phyloP scores from a whole-genome alignment of 1,140 invertebrate genomes.

The Drosophila orena region DNA sequence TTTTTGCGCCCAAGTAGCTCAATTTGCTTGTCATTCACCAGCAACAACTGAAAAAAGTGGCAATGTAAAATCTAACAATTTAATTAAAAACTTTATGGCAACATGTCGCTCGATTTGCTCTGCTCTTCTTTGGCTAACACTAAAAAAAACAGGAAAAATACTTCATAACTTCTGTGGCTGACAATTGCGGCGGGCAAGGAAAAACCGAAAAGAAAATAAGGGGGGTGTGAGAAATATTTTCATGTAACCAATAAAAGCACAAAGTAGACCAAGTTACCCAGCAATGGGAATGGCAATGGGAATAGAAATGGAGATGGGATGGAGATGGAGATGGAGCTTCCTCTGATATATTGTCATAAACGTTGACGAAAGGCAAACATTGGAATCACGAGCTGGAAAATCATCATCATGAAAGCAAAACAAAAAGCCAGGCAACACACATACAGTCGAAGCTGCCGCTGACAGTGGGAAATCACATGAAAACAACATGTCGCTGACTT shows the following conservation, averaged over 20 bases:
- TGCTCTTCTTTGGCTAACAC: slow-evolving; percentile 12
- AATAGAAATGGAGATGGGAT: slow-evolving; percentile 9
- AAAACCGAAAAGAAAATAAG: slow-evolving; percentile 28
- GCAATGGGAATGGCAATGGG: slow-evolving; percentile 6
- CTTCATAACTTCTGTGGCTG: slow-evolving; percentile 77
- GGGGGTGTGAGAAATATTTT: slow-evolving; percentile 63
- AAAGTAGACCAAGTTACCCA: slow-evolving; percentile 51
- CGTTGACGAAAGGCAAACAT: slow-evolving; percentile 80
- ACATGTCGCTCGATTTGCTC: slow-evolving; percentile 57
- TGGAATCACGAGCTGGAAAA: slow-evolving; percentile 75
- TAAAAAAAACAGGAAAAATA: slow-evolving; percentile 50
- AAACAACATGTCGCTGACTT: slow-evolving; percentile 80
- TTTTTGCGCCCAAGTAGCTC: slow-evolving; percentile 29
- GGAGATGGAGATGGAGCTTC: slow-evolving; percentile 26
- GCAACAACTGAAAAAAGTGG: slow-evolving; percentile 43
- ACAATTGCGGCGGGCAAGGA: slow-evolving; percentile 64
- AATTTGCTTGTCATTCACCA: slow-evolving; percentile 47
- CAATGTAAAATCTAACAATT: slow-evolving; percentile 77
- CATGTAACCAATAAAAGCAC: slow-evolving; percentile 80
- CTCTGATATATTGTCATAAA: slow-evolving; percentile 76
- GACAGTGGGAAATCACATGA: slow-evolving; percentile 74
- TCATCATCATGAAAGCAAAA: slow-evolving; percentile 52
- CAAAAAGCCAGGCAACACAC: slow-evolving; percentile 41
- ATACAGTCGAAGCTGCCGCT: slow-evolving; percentile 51
- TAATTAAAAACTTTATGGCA: slow-evolving; percentile 83